Percentiles rank a stretch among this genome's conserved stretches.
phyloP scores from a whole-genome alignment of 1,140 invertebrate species.

The Trichoplusia ni region DNA sequence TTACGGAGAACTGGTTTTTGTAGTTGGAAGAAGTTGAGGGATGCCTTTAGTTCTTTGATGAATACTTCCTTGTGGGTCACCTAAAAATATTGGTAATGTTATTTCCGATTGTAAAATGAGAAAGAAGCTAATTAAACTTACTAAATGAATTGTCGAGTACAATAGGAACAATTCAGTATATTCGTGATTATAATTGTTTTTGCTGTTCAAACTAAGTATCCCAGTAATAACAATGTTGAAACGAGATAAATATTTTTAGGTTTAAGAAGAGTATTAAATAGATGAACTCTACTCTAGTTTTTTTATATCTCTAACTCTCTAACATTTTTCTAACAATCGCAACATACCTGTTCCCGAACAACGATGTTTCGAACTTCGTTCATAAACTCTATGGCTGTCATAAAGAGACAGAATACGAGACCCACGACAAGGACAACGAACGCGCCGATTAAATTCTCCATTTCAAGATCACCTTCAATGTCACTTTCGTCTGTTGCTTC shows the following conservation, averaged over 20 bases:
- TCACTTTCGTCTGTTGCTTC: slow-evolving; percentile 61
- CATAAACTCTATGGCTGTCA: slow-evolving; percentile 90
- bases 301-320: too few relatives aligned
- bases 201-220: too few relatives aligned
- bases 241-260: too few relatives aligned
- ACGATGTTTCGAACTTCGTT: slow-evolving; percentile 91
- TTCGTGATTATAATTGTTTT: too few relatives aligned
- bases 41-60: slow-evolving; percentile 67
- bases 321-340: neutral
- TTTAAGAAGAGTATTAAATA: too few relatives aligned
- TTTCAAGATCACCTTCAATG: slow-evolving; percentile 84
- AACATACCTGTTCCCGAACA: slow-evolving; percentile 85
- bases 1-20: slow-evolving; percentile 71
- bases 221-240: too few relatives aligned
- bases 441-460: slow-evolving; percentile 93
- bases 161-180: too few relatives aligned
- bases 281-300: too few relatives aligned
- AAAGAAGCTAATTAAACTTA: too few relatives aligned
- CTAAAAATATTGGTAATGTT: slow-evolving; percentile 51
- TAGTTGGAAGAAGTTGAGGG: slow-evolving; percentile 70
- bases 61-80: slow-evolving; percentile 72
- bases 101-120: too few relatives aligned
- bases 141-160: too few relatives aligned
- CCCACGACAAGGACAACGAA: slow-evolving; percentile 92
- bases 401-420: slow-evolving; percentile 83